phyloP scores from a whole-genome alignment of 2,113 vertebrate species.

The Ascaphus truei region DNA sequence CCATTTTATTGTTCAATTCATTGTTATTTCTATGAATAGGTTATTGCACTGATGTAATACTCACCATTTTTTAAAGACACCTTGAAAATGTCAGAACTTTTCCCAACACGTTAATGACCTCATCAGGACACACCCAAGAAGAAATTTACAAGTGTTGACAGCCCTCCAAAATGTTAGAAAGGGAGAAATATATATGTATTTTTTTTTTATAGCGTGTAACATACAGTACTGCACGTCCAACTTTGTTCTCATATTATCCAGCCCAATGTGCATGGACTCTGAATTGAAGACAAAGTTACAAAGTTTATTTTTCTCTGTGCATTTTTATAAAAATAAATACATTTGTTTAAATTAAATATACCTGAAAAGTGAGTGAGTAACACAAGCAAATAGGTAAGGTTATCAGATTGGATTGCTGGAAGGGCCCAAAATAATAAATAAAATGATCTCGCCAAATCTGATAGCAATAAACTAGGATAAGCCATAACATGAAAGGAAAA shows the following conservation, averaged over 20 bases:
- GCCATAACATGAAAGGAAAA: too few species aligned
- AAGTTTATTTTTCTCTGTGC: too few species aligned
- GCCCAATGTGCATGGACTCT: neutral
- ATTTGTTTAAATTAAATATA: too few species aligned
- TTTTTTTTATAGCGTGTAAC: too few species aligned
- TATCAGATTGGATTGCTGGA: too few species aligned
- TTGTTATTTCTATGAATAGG: conserved; percentile 13
- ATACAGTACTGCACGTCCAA: too few species aligned
- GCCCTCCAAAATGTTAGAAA: neutral
- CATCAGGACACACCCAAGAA: conserved; percentile 4
- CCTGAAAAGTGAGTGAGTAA: too few species aligned
- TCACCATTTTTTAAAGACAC: conserved; percentile 2
- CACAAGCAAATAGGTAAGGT: too few species aligned
- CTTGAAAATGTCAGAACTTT: conserved; percentile 7
- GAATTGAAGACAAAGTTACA: neutral
- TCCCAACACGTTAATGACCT: conserved; percentile 2
- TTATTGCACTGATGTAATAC: conserved; percentile 12
- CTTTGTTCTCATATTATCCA: neutral
- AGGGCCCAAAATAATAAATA: too few species aligned
- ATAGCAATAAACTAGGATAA: too few species aligned
- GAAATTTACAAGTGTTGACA: neutral
- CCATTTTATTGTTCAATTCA: neutral
- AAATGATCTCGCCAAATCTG: too few species aligned
- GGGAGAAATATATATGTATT: too few species aligned
- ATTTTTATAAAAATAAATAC: neutral